A percentile compares a stretch with the other conserved stretches of the same genome.
These are phyloP conservation scores for Vandiemenella viatica DNA, from an alignment of 2,888 invertebrate genomes.

Conservation along the genomic window DNA sequence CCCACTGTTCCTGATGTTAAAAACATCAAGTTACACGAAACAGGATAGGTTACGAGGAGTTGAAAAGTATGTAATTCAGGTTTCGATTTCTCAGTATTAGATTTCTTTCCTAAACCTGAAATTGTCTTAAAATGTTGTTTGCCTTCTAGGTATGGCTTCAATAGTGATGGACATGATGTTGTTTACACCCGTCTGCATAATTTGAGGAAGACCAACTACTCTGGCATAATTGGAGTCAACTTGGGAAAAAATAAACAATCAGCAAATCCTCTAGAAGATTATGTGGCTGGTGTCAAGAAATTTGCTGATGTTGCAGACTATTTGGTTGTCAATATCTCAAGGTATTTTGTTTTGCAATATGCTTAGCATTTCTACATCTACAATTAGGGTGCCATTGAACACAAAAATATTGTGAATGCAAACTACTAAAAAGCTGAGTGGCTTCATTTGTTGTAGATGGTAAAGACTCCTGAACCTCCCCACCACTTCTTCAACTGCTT, in stretches of 20 bases:
- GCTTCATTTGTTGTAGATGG: too few species aligned
- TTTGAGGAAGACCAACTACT: conserved; percentile 37
- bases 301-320: conserved; percentile 84
- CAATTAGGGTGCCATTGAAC: too few species aligned
- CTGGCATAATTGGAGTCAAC: conserved; percentile 75
- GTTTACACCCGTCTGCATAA: conserved; percentile 51
- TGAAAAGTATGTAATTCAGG: too few species aligned
- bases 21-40: too few species aligned
- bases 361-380: too few species aligned
- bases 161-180: conserved; percentile 77
- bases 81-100: background rate
- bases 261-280: conserved; percentile 58
- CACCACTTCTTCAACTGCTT: too few species aligned
- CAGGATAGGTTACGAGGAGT: too few species aligned
- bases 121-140: background rate
- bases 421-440: too few species aligned
- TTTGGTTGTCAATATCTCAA: conserved; percentile 89
- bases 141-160: conserved; percentile 66
- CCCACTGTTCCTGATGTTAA: too few species aligned
- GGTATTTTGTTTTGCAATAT: too few species aligned
- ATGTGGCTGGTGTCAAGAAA: conserved; percentile 64
- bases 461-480: too few species aligned
- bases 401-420: too few species aligned
- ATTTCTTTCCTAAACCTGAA: background rate
- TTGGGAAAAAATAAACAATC: conserved; percentile 90